Conservation (phyloP, 37 sponge, comb jelly and placozoan species). For the Halisarca cf. caerulea region DNA sequence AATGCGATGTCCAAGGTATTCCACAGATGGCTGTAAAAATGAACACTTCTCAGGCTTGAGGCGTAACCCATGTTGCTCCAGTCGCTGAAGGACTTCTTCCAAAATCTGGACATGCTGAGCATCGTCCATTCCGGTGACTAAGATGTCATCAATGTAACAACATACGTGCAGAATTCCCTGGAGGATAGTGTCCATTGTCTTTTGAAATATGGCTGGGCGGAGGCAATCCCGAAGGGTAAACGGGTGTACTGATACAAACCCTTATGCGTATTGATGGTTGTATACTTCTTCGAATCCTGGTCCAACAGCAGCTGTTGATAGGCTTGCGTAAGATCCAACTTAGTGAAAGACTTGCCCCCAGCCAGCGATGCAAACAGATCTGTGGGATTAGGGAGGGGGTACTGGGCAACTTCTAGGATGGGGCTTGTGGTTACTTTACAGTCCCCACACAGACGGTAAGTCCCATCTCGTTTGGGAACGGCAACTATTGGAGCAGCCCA, state of each 20-base stretch:
- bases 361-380: slow-evolving; percentile 26
- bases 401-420: slow-evolving; percentile 11
- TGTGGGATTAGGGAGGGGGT: background rate
- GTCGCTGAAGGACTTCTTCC: background rate
- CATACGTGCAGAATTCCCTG: slow-evolving; percentile 17
- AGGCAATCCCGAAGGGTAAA: slow-evolving; percentile 42
- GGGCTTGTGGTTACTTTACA: slow-evolving; percentile 25
- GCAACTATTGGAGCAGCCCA: slow-evolving; percentile 51
- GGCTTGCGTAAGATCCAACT: slow-evolving; percentile 23
- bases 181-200: slow-evolving; percentile 33
- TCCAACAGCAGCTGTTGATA: slow-evolving; percentile 15
- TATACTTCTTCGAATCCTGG: slow-evolving; percentile 4
- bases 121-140: slow-evolving; percentile 25
- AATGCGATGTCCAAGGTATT: slow-evolving; percentile 2
- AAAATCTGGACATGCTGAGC: background rate
- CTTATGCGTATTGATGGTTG: background rate
- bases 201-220: slow-evolving; percentile 47
- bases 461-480: slow-evolving; percentile 25
- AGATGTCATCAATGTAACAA: slow-evolving; percentile 46
- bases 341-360: slow-evolving; percentile 31
- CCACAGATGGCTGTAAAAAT: slow-evolving; percentile 27
- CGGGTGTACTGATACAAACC: slow-evolving; percentile 22
- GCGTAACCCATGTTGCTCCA: background rate
- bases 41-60: slow-evolving; percentile 3
- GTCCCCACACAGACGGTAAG: slow-evolving; percentile 33